phyloP scores from a whole-genome alignment of 2,797 vertebrate species.

The Mico argentatus region DNA sequence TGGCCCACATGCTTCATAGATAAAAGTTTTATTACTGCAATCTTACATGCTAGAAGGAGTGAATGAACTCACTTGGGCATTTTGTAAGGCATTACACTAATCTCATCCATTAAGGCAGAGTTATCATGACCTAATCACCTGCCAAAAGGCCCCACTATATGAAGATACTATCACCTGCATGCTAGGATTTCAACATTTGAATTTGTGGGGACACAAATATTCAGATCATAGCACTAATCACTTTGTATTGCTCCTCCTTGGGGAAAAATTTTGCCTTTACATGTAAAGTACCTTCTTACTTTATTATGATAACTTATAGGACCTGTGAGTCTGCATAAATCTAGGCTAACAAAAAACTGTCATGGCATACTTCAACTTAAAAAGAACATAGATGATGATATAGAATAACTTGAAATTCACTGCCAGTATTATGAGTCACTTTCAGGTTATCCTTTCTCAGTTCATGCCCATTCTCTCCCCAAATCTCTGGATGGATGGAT shows the following conservation, averaged over 20 bases:
- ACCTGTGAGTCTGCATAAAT: neutral
- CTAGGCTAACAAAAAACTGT: neutral
- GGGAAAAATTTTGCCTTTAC: neutral
- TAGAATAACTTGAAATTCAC: neutral
- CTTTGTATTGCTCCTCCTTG: neutral
- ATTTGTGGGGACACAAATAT: neutral
- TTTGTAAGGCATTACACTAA: neutral
- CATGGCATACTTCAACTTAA: neutral
- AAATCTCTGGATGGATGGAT: neutral
- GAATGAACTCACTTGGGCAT: neutral
- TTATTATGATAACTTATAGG: neutral
- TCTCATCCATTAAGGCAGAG: neutral
- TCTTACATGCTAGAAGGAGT: neutral
- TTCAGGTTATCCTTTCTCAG: neutral
- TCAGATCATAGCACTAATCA: neutral
- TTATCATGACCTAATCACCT: neutral
- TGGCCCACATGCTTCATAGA: neutral
- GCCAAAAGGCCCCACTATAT: neutral
- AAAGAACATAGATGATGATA: neutral
- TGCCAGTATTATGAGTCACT: neutral
- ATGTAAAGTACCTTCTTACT: neutral
- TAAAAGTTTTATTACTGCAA: neutral
- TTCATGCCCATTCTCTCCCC: neutral
- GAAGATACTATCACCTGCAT: neutral
- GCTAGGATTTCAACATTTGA: neutral